Conservation (phyloP, 2,888 invertebrate species). For the Tridacna gigas region DNA sequence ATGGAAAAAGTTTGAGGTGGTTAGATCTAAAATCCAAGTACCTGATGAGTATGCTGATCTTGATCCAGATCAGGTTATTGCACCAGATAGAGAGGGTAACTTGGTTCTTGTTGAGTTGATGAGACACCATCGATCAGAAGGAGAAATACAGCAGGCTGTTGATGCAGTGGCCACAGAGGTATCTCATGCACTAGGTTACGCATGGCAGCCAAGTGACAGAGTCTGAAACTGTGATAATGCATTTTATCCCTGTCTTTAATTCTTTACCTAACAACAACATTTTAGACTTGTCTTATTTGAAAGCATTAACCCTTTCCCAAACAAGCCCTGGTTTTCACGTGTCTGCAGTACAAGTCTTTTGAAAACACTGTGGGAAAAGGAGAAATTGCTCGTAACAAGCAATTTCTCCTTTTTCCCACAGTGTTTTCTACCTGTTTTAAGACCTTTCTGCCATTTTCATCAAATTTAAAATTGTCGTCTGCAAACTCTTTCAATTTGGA, state of each 20-base stretch:
- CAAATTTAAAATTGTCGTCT: too few relatives aligned
- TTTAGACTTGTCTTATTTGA: background rate
- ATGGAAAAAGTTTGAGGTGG: slow-evolving; percentile 72
- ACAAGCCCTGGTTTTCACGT: too few relatives aligned
- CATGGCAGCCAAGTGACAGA: slow-evolving; percentile 49
- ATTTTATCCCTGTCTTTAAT: background rate
- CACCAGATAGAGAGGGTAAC: slow-evolving; percentile 62
- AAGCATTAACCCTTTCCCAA: too few relatives aligned
- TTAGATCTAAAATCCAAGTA: slow-evolving; percentile 62
- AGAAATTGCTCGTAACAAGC: background rate
- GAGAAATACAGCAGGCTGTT: slow-evolving; percentile 30
- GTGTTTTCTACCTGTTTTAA: background rate
- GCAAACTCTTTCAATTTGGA: too few relatives aligned
- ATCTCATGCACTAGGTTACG: slow-evolving; percentile 38
- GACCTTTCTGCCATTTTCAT: too few relatives aligned
- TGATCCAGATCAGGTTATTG: slow-evolving; percentile 73
- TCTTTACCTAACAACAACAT: slow-evolving; percentile 1
- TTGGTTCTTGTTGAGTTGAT: slow-evolving; percentile 59
- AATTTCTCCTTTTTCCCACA: slow-evolving; percentile 5
- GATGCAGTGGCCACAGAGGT: slow-evolving; percentile 42
- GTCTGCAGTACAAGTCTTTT: background rate
- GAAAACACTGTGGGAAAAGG: background rate
- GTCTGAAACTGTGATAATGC: background rate
- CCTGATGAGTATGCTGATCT: slow-evolving; percentile 56
- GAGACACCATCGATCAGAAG: slow-evolving; percentile 61